Evolutionary conservation across 2,888 invertebrate species (phyloP).

Genomic region (Macrosiphum euphorbiae): DNA sequence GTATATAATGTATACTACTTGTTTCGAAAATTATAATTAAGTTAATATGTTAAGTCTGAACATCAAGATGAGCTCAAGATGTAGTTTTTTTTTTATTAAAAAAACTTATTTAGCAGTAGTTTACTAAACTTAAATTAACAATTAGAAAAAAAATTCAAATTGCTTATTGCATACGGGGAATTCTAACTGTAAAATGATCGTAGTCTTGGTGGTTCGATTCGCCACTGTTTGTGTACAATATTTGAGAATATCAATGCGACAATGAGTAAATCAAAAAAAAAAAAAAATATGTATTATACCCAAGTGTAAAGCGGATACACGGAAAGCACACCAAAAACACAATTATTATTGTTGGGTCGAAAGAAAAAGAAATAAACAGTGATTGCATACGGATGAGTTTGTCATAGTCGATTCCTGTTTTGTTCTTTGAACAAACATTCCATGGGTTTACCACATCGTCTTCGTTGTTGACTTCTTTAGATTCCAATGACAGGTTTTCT

Average conservation of each 20-base stretch:
- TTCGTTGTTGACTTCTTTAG: constrained; percentile 67
- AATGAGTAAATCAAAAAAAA: neutral
- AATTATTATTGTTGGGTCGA: neutral
- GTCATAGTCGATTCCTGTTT: constrained; percentile 96
- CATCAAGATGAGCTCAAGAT: neutral
- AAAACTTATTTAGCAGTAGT: too few species aligned
- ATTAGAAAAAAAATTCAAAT: neutral
- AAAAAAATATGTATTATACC: neutral
- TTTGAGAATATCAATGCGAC: neutral
- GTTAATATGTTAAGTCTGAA: neutral
- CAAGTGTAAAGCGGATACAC: neutral
- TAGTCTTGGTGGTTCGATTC: neutral
- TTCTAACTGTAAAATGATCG: neutral
- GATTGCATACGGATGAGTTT: constrained; percentile 90
- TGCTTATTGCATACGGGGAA: neutral
- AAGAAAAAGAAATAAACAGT: neutral
- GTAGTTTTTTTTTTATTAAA: too few species aligned
- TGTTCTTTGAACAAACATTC: constrained; percentile 89
- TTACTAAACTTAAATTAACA: neutral
- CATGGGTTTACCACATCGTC: constrained; percentile 97
- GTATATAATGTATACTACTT: neutral
- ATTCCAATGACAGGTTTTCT: constrained; percentile 8
- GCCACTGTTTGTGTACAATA: neutral
- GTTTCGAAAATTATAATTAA: neutral
- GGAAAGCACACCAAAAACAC: neutral